phyloP scores from a whole-genome alignment of 2,888 invertebrate species.

The Euproctis similis region DNA sequence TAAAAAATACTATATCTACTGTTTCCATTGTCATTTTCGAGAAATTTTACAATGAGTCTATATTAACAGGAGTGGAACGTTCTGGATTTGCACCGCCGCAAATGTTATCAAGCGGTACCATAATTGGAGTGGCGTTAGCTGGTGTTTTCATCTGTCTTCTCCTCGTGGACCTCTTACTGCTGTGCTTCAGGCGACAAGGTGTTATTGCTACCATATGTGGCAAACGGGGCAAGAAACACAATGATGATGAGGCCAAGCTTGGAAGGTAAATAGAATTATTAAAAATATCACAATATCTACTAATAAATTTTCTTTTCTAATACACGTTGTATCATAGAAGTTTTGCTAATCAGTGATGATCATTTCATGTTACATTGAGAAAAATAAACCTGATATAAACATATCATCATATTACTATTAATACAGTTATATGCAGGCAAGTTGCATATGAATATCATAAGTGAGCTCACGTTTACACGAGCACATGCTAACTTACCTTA shows the following conservation, averaged over 20 bases:
- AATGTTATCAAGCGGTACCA: conserved; percentile 81
- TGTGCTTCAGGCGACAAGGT: conserved; percentile 79
- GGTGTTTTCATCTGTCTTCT: conserved; percentile 87
- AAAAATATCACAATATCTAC: no score
- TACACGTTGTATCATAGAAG: no score
- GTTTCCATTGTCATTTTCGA: conserved; percentile 32
- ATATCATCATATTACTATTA: no score
- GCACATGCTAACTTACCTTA: no score
- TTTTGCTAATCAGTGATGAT: no score
- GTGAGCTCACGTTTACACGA: no score
- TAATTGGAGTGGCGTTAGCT: conserved; percentile 90
- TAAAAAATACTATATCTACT: conserved; percentile 48
- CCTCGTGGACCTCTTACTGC: conserved; percentile 90
- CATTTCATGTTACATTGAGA: no score
- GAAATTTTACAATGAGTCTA: conserved; percentile 18
- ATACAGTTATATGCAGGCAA: no score
- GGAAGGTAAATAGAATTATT: no score
- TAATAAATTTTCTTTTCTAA: no score
- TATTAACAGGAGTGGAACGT: conserved; percentile 60
- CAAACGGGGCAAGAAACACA: conserved; percentile 79
- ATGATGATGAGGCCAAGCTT: conserved; percentile 88
- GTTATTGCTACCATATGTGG: conserved; percentile 82
- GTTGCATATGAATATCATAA: no score
- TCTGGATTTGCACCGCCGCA: conserved; percentile 69
- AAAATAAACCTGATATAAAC: no score